A percentile compares a stretch with the other conserved stretches of the same genome.
Conservation (phyloP, 2,888 invertebrate genomes). For the Patella pellucida region DNA sequence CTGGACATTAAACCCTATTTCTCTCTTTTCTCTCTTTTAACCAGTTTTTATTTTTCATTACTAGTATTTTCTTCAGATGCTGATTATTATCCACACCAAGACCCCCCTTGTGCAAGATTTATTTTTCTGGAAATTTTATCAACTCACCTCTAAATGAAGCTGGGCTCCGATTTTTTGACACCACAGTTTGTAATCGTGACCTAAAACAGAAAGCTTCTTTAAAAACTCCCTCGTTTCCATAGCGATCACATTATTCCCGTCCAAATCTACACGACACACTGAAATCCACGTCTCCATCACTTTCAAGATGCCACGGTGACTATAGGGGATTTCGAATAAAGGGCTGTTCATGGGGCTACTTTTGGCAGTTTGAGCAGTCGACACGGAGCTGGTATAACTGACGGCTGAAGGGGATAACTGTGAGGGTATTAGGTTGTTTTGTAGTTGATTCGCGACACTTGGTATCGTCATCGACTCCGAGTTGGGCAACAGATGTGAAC, state of each 20-base stretch:
- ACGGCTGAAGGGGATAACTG: conserved; percentile 29
- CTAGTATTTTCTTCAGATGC: too few relatives aligned
- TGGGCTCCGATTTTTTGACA: conserved; percentile 62
- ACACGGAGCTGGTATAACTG: conserved; percentile 32
- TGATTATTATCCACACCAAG: too few relatives aligned
- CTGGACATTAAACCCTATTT: too few relatives aligned
- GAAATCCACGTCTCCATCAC: conserved; percentile 68
- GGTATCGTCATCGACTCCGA: conserved; percentile 28
- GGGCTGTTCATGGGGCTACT: conserved; percentile 43
- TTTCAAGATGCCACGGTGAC: conserved; percentile 65
- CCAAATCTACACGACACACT: conserved; percentile 64
- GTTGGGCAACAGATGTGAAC: conserved; percentile 18
- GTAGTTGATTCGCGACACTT: conserved; percentile 22
- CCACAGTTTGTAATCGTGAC: conserved; percentile 75
- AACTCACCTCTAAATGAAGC: conserved; percentile 65
- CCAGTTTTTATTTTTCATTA: too few relatives aligned
- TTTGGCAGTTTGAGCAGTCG: conserved; percentile 27
- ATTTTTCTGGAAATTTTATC: neutral
- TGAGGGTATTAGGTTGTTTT: conserved; percentile 31
- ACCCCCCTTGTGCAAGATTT: too few relatives aligned
- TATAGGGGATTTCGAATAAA: conserved; percentile 59
- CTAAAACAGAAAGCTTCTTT: conserved; percentile 73
- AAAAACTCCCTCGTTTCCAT: conserved; percentile 75
- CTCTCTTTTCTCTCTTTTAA: too few relatives aligned
- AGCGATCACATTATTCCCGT: conserved; percentile 67